A percentile compares a stretch with the other conserved stretches of the same genome.
Evolutionary conservation across 35 echinoderm and acorn worm genomes (phyloP).

Genomic region (Heliocidaris tuberculata): DNA sequence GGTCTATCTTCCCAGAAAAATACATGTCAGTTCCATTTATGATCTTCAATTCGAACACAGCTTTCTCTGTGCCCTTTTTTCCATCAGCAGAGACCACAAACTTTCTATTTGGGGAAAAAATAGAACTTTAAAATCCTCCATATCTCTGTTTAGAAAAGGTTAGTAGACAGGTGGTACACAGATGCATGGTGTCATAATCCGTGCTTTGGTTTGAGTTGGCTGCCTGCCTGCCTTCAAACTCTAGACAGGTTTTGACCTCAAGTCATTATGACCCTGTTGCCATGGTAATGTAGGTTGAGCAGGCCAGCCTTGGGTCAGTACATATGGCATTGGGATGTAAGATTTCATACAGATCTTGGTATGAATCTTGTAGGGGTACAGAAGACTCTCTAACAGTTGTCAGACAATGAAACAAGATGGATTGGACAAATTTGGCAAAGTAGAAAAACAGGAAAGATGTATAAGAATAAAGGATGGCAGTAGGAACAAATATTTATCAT

Average conservation of each 20-base stretch:
- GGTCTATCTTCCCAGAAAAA: neutral
- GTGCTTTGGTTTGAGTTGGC: neutral
- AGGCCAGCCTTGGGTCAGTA: no score
- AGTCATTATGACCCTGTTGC: conserved; percentile 1
- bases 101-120: neutral
- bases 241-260: neutral
- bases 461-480: no score
- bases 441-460: no score
- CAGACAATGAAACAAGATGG: no score
- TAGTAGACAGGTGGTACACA: neutral
- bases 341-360: neutral
- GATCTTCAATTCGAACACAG: neutral
- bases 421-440: no score
- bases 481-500: no score
- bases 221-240: neutral
- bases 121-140: neutral
- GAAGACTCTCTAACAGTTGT: no score
- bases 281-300: neutral
- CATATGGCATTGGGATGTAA: neutral
- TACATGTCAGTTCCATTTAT: neutral
- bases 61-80: neutral
- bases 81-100: neutral
- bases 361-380: neutral
- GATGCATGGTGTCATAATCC: neutral
- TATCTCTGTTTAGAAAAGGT: neutral